Base-by-base conservation (phyloP, 2,113 vertebrate species). In the Myodes glareolus region DNA sequence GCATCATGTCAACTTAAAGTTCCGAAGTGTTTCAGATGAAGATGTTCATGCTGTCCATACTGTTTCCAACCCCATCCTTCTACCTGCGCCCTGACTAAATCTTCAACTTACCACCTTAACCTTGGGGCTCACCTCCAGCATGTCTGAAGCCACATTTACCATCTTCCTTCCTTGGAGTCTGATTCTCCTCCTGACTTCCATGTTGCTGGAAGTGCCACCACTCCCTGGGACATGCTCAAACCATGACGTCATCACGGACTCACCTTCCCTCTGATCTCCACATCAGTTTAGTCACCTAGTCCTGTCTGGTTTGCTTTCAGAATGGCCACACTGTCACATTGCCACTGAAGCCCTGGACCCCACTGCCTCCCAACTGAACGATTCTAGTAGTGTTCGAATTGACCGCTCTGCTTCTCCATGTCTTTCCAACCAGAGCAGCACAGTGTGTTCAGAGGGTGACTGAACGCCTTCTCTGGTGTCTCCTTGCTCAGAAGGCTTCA, bases 191-290 rank as follows among this genome's bases (percentile, higher is more conserved):
- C 65, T 27, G 14, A 45, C 16, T 82, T 78, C 47, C 58, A 9
- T 39, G 0, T 8, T 13, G 36, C 42, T 14, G 17, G 1, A 1
- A n/a, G 29, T 3, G 27, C 23, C 10, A 1, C 61, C 39, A 2
- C 9, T 1, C n/a, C 36, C 29, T 3, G 7, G 1, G 63, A 63
- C 29, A 4, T 19, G 87, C 55, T 91, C 73, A 67, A 29, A 55
- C 23, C 23, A 0, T 11, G 21, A 33, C 0, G 12, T 73, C 67
- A 11, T 45, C 45, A 4, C 0, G 21, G 63, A 82, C 36, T 92
- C n/a, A 63, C n/a, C 77, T 36, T 72, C 47, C 52, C 76, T 84
- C 36, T 33, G 1, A n/a, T 67, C 61, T 94, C 50, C 16, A 0
- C 11, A 9, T 70, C 70, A 58, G 63, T 85, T 70, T 63, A 76